phyloP scores from a whole-genome alignment of 2,888 invertebrate species.

The Sminthurinus aureus region DNA sequence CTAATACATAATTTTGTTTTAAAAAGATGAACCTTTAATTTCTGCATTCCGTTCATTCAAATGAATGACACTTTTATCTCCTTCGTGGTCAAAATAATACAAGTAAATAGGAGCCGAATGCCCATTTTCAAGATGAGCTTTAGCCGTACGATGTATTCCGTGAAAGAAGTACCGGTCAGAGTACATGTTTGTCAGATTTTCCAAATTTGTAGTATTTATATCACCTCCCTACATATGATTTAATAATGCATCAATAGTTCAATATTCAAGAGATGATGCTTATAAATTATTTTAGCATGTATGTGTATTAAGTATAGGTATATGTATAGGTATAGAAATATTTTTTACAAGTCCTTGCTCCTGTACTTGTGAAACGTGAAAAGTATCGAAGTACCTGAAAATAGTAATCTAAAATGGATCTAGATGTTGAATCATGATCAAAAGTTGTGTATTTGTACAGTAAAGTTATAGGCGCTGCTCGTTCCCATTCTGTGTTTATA shows the following conservation, averaged over 20 bases:
- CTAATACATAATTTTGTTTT: no score
- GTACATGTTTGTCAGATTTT: slow-evolving; percentile 50
- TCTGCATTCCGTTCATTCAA: slow-evolving; percentile 42
- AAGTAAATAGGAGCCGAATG: slow-evolving; percentile 41
- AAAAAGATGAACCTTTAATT: slow-evolving; percentile 34
- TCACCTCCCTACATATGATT: no score
- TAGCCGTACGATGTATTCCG: slow-evolving; percentile 50
- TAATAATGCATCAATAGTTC: no score
- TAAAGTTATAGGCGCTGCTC: slow-evolving; percentile 52
- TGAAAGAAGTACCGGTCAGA: slow-evolving; percentile 56
- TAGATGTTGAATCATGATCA: slow-evolving; percentile 33
- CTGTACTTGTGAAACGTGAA: no score
- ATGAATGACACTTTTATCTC: slow-evolving; percentile 43
- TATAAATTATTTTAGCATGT: no score
- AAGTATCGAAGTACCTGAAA: no score
- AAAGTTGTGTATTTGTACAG: slow-evolving; percentile 41
- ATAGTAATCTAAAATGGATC: slow-evolving; percentile 45
- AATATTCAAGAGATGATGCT: no score
- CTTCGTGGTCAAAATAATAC: slow-evolving; percentile 52
- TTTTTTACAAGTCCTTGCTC: no score
- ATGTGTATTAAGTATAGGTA: no score
- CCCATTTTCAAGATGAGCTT: slow-evolving; percentile 40
- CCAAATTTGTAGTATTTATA: slow-evolving; percentile 22
- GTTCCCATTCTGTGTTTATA: slow-evolving; percentile 53
- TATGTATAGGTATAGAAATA: no score